These are phyloP conservation scores for Sus cebifrons DNA, from an alignment of 2,797 vertebrate species.

Conservation along the genomic window DNA sequence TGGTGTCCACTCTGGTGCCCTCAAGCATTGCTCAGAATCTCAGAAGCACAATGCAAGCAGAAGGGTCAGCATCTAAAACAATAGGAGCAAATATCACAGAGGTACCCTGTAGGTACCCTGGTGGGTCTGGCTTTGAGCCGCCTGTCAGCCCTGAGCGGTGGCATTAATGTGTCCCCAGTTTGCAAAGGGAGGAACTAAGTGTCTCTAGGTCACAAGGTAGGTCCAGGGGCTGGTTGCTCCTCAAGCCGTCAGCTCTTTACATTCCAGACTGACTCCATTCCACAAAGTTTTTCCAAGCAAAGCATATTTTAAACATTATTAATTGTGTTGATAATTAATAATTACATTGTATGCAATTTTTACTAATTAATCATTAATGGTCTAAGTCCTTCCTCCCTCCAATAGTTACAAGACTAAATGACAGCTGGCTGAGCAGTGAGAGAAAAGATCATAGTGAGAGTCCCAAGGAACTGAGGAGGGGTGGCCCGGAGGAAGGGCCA, in stretches of 20 bases:
- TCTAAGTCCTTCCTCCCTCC: neutral
- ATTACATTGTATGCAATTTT: neutral
- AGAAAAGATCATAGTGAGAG: neutral
- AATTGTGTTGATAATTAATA: neutral
- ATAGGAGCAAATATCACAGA: rapidly evolving
- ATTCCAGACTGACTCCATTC: rapidly evolving
- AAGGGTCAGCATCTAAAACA: rapidly evolving
- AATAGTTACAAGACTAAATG: neutral
- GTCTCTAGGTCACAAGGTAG: neutral
- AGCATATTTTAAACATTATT: neutral
- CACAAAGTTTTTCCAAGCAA: neutral
- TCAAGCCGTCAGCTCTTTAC: rapidly evolving
- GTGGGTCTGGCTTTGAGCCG: rapidly evolving
- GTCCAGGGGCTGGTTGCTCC: rapidly evolving
- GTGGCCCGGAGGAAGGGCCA: rapidly evolving
- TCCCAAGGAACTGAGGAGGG: neutral
- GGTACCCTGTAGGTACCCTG: rapidly evolving
- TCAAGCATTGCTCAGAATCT: rapidly evolving
- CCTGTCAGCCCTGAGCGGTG: rapidly evolving
- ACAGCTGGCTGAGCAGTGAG: too few species aligned
- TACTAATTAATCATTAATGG: neutral
- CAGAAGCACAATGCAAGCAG: rapidly evolving
- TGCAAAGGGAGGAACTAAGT: neutral
- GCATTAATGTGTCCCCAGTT: rapidly evolving
- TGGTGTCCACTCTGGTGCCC: rapidly evolving